These are phyloP conservation scores for Danaus melanippus DNA, from an alignment of 1,140 invertebrate species.

Conservation along the genomic window DNA sequence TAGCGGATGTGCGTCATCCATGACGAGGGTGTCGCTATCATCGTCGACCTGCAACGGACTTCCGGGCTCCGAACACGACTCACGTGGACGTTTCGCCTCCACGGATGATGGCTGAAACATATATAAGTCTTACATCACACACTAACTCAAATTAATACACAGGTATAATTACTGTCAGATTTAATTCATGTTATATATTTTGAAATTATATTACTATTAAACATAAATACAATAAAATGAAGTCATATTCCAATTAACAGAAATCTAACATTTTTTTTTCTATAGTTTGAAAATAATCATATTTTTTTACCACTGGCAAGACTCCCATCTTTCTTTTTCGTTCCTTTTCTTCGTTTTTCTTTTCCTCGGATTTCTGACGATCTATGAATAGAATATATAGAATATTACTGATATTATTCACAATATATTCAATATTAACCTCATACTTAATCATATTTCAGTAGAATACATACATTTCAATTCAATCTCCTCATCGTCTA, in stretches of 20 bases:
- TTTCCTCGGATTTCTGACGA: conserved; percentile 75
- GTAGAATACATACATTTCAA: conserved; percentile 84
- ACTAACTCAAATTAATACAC: neutral
- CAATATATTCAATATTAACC: too few species aligned
- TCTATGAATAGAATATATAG: conserved; percentile 53
- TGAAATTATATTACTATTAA: too few species aligned
- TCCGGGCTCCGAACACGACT: conserved; percentile 43
- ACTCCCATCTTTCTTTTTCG: conserved; percentile 63
- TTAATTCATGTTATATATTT: too few species aligned
- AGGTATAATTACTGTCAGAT: too few species aligned
- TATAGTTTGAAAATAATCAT: neutral
- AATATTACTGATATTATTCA: too few species aligned
- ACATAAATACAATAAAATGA: too few species aligned
- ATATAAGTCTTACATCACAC: too few species aligned
- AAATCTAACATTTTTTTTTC: too few species aligned
- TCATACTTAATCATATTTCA: neutral
- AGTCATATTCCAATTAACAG: too few species aligned
- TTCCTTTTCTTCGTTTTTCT: conserved; percentile 68
- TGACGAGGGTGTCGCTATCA: conserved; percentile 34
- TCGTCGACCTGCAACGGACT: conserved; percentile 60
- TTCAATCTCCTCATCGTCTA: conserved; percentile 97
- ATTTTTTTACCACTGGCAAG: conserved; percentile 40
- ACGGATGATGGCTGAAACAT: conserved; percentile 22
- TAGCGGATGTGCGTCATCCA: conserved; percentile 25
- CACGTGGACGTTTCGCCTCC: conserved; percentile 39